These are phyloP conservation scores for Sericinus montela DNA, from an alignment of 2,888 invertebrate genomes.

Conservation along the genomic window DNA sequence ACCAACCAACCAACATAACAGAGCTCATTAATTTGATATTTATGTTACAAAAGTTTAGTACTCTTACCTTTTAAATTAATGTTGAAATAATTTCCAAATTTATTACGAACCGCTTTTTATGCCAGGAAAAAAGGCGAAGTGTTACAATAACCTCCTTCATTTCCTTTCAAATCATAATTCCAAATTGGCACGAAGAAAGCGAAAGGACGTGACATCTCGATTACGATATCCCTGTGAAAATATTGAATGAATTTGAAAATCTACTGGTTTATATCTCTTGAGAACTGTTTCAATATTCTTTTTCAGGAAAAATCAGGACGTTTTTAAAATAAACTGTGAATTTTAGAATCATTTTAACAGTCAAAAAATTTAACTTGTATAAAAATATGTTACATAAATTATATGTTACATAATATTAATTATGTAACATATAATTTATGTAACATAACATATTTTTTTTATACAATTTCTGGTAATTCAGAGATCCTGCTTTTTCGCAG, in stretches of 20 bases:
- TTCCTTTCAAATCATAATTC: constrained; percentile 17
- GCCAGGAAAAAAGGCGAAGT: constrained; percentile 6
- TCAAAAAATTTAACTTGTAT: too few species aligned
- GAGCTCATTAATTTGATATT: too few species aligned
- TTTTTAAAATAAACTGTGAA: not conserved
- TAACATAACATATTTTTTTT: too few species aligned
- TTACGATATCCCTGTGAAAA: constrained; percentile 14
- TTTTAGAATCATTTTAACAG: not conserved
- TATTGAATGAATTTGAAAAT: constrained; percentile 17
- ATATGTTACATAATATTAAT: too few species aligned
- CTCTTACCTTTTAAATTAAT: not conserved
- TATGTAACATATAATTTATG: too few species aligned
- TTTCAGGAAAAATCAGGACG: not conserved
- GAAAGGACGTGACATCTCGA: constrained; percentile 15
- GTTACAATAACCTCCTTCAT: not conserved
- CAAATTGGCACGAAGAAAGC: constrained; percentile 7
- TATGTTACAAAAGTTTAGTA: too few species aligned
- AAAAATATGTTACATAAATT: too few species aligned
- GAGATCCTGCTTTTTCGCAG: too few species aligned
- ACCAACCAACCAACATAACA: too few species aligned
- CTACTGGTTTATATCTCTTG: constrained; percentile 1
- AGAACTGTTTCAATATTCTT: constrained; percentile 10
- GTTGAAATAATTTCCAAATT: not conserved
- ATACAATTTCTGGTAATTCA: too few species aligned
- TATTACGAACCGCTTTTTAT: not conserved